A percentile compares a stretch with the other conserved stretches of the same genome.
These are phyloP conservation scores for silkworm (Bombyx mori) DNA, from an alignment of 1,140 invertebrate species.

Conservation along the genomic window DNA sequence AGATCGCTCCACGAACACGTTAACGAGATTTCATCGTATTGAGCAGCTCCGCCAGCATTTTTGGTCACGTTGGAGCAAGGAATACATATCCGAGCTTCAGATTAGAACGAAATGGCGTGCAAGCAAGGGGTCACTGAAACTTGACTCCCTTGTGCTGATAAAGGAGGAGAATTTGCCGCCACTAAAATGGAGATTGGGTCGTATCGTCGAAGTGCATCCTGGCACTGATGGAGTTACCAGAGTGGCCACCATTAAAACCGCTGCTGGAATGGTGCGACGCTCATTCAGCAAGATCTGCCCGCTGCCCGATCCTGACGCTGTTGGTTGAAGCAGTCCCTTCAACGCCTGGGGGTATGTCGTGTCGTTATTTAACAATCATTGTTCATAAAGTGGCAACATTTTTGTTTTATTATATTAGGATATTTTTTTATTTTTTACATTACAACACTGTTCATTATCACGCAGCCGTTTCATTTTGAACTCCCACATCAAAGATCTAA, in stretches of 20 bases:
- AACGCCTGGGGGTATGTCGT: conserved; percentile 14
- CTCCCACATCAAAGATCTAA: no score
- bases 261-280: conserved; percentile 9
- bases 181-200: conserved; percentile 16
- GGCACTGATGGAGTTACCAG: conserved; percentile 1
- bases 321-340: conserved; percentile 9
- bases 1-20: conserved; percentile 17
- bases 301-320: neutral
- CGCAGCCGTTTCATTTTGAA: no score
- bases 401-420: no score
- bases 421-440: no score
- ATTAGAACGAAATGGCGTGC: conserved; percentile 15
- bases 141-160: conserved; percentile 9
- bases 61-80: conserved; percentile 42
- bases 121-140: conserved; percentile 4
- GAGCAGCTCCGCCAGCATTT: conserved; percentile 29
- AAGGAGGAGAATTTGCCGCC: conserved; percentile 17
- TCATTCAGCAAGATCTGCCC: conserved; percentile 15
- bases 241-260: conserved; percentile 15
- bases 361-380: no score
- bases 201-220: conserved; percentile 10
- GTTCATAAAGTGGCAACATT: no score
- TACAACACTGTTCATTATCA: no score
- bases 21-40: conserved; percentile 5
- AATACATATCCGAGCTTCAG: conserved; percentile 24